Conservation (phyloP, 2,888 invertebrate genomes). For the Melanchra persicariae region DNA sequence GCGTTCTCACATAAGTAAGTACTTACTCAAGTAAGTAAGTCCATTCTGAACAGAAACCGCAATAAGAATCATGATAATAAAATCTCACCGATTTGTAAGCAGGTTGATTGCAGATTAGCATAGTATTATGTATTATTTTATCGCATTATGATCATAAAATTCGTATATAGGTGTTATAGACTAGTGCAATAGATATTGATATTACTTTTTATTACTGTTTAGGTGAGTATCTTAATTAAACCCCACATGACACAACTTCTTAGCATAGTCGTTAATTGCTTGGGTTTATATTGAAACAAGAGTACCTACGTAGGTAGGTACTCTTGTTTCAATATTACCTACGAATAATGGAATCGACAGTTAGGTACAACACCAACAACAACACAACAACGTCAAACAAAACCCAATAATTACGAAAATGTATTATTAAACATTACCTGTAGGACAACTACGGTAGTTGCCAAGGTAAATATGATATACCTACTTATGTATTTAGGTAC, state of each 20-base stretch:
- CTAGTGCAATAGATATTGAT: neutral
- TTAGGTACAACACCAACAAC: no score
- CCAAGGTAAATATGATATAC: neutral
- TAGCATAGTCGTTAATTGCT: conserved; percentile 5
- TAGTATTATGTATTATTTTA: neutral
- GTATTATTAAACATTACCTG: neutral
- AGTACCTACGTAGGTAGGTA: no score
- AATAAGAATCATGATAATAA: conserved; percentile 3
- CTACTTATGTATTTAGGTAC: neutral
- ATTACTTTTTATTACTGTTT: conserved; percentile 1
- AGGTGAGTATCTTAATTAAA: neutral
- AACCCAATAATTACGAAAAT: neutral
- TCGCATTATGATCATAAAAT: conserved; percentile 4
- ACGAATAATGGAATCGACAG: neutral
- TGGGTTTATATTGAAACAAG: neutral
- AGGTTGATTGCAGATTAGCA: conserved; percentile 11
- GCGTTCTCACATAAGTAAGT: neutral
- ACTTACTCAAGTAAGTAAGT: neutral
- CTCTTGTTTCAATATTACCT: no score
- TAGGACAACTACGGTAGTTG: neutral
- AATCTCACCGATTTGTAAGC: neutral
- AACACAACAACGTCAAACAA: neutral
- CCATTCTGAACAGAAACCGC: neutral
- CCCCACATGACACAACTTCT: neutral
- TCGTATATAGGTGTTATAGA: neutral